Evolutionary conservation across 2,888 invertebrate species (phyloP), one percentile per base, ranked within the genome.

Genomic region (Cerastis rubricosa): DNA sequence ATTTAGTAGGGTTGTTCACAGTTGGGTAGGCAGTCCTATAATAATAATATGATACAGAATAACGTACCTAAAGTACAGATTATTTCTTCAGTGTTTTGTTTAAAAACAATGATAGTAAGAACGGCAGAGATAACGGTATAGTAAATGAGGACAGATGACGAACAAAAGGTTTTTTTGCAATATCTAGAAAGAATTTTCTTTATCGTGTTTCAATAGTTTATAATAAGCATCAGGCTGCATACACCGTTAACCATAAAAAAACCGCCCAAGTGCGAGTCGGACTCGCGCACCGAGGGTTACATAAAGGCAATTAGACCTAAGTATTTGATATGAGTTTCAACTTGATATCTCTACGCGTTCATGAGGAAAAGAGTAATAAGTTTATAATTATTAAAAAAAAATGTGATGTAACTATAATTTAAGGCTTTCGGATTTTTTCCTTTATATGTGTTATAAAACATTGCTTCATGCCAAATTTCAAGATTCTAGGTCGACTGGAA

Each of bases 31-130:
- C 68, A 71, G 78, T 74, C 87, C 82, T 86, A 83, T 83, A 83
- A 90, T 82, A 87, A 89, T 87, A 78, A 72, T 74, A 87, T 71
- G 69, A 74, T 79, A 76, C 54, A 65, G 70, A 70, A 72, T 59
- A 68, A 59, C 35, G 47, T 68, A 71, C 49, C 40, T 73, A 49
- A 14, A n/a, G 49, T 40, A 66, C 51, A 67, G 72, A 80, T 78
- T 69, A 79, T 69, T 76, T 82, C 72, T 76, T 45, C 29, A 12
- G n/a, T 77, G n/a, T 51, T 82, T 74, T 78, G 43, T 75, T 64
- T 61, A 47, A 70, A 74, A 68, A 67, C 66, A 68, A 40, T 57
- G 25, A 14, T 43, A 43, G 12, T 14, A 49, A 54, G 19, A 22
- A 51, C 7, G 45, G 47, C 29, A 51, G 1, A 51, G 17, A 64